Percentiles rank a stretch among this genome's conserved stretches.
phyloP scores from a whole-genome alignment of 2,888 invertebrate genomes.

The Punctoribates punctum region DNA sequence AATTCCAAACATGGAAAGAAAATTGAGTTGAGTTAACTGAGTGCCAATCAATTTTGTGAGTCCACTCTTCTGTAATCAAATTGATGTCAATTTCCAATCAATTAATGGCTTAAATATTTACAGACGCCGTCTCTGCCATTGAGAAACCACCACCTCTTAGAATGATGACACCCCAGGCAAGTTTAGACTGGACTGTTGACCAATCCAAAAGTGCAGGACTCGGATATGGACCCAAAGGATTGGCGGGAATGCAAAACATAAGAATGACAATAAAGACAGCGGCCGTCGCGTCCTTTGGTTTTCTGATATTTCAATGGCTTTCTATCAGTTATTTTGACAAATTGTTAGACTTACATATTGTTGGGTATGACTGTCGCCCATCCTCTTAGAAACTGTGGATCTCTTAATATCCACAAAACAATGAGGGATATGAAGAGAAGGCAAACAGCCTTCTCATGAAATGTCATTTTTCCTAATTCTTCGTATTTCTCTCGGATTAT shows the following conservation, averaged over 20 bases:
- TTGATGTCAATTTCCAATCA: background rate
- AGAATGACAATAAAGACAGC: slow-evolving; percentile 51
- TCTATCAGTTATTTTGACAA: background rate
- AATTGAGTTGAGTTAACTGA: slow-evolving; percentile 64
- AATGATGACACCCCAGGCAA: slow-evolving; percentile 54
- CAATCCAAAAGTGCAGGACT: slow-evolving; percentile 51
- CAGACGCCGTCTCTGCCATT: slow-evolving; percentile 76
- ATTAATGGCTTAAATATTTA: slow-evolving; percentile 44
- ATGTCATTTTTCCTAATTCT: slow-evolving; percentile 41
- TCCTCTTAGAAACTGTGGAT: slow-evolving; percentile 52
- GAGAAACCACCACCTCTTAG: slow-evolving; percentile 73
- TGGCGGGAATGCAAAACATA: slow-evolving; percentile 51
- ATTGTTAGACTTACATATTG: slow-evolving; percentile 24
- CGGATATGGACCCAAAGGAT: slow-evolving; percentile 39
- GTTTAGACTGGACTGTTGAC: slow-evolving; percentile 51
- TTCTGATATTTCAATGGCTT: slow-evolving; percentile 47
- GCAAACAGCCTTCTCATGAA: slow-evolving; percentile 43
- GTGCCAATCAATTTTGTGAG: slow-evolving; percentile 71
- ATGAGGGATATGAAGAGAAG: slow-evolving; percentile 50
- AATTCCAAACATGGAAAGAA: slow-evolving; percentile 64
- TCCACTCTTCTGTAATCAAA: slow-evolving; percentile 60
- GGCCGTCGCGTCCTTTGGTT: slow-evolving; percentile 51
- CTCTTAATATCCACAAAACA: slow-evolving; percentile 52
- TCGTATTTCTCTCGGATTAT: slow-evolving; percentile 38
- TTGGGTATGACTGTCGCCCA: slow-evolving; percentile 51